phyloP scores from a whole-genome alignment of 2,888 invertebrate genomes.

The Pycnomerus fuliginosus region DNA sequence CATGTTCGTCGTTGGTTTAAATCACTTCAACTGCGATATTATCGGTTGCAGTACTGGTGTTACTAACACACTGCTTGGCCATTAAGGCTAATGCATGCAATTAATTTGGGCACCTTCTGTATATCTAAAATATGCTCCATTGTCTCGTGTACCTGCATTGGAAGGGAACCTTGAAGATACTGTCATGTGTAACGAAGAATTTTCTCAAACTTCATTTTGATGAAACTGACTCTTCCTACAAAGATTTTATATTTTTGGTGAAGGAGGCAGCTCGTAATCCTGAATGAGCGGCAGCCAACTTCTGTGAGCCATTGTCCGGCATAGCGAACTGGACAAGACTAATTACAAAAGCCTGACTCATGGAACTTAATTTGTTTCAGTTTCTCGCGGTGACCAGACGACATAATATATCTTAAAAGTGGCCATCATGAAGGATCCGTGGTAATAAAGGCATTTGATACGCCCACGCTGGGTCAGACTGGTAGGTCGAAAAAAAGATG shows the following conservation, averaged over 20 bases:
- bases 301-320: conserved; percentile 20
- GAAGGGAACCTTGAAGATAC: too few relatives aligned
- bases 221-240: too few relatives aligned
- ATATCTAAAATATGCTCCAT: conserved; percentile 37
- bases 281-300: conserved; percentile 10
- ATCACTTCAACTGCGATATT: conserved; percentile 39
- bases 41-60: conserved; percentile 35
- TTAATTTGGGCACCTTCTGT: conserved; percentile 35
- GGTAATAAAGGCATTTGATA: conserved; percentile 17
- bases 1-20: conserved; percentile 40
- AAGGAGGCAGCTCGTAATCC: conserved; percentile 20
- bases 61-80: conserved; percentile 34
- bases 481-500: too few relatives aligned
- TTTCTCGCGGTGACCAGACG: conserved; percentile 17
- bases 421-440: conserved; percentile 14
- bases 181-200: too few relatives aligned
- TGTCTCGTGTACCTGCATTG: too few relatives aligned
- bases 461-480: conserved; percentile 11
- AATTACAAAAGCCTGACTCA: conserved; percentile 21
- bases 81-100: conserved; percentile 37
- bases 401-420: conserved; percentile 4
- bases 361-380: conserved; percentile 21
- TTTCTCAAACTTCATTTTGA: too few relatives aligned
- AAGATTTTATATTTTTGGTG: too few relatives aligned
- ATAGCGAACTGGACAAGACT: conserved; percentile 21